phyloP scores from a whole-genome alignment of 2,797 vertebrate genomes.

The Mus caroli region DNA sequence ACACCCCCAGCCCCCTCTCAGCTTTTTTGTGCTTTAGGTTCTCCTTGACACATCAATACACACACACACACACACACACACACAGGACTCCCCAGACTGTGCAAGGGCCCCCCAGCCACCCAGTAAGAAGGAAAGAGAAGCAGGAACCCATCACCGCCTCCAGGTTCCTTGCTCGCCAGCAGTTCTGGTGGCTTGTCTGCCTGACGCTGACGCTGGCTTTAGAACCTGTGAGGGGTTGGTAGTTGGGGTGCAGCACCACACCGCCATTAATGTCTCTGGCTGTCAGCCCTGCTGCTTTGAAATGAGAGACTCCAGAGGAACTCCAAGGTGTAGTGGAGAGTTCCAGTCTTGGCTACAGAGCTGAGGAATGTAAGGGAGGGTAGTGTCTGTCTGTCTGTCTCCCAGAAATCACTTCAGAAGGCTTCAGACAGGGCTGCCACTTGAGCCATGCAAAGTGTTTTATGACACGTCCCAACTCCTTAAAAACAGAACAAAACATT shows the following conservation, averaged over 20 bases:
- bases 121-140: background rate
- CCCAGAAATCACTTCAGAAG: background rate
- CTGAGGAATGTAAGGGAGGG: background rate
- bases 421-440: background rate
- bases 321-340: background rate
- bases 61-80: too few relatives aligned
- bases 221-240: background rate
- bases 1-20: background rate
- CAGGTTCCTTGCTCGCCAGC: background rate
- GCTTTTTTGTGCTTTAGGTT: background rate
- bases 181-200: background rate
- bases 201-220: background rate
- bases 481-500: background rate
- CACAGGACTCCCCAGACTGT: background rate
- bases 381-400: background rate
- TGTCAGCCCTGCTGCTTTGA: background rate
- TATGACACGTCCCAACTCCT: background rate
- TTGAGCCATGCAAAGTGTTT: conserved; percentile 1
- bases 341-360: background rate
- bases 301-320: background rate
- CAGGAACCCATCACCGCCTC: background rate
- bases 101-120: too few relatives aligned
- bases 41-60: too few relatives aligned
- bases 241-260: background rate
- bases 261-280: background rate